Percentiles rank a stretch among this genome's conserved stretches.
These are phyloP conservation scores for Mobula birostris DNA, from an alignment of 2,113 vertebrate genomes.

Conservation along the genomic window DNA sequence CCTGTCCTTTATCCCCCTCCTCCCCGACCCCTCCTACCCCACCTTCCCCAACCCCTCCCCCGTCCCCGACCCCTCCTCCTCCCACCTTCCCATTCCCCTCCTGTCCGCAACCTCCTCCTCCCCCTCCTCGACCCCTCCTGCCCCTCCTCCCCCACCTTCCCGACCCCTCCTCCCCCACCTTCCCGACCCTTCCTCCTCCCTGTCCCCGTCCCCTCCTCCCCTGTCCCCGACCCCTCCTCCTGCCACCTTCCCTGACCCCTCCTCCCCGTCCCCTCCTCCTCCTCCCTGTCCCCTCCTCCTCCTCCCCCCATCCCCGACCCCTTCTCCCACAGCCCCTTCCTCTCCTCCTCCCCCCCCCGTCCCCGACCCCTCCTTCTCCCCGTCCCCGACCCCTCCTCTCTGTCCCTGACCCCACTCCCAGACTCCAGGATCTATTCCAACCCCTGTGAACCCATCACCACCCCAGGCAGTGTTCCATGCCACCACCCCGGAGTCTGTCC, in stretches of 20 bases:
- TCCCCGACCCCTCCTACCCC: slow-evolving; percentile 28
- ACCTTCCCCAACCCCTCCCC: neutral
- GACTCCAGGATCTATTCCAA: too few species aligned
- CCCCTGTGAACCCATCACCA: too few species aligned
- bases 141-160: neutral
- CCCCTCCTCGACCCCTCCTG: slow-evolving; percentile 20
- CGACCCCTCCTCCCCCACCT: slow-evolving; percentile 18
- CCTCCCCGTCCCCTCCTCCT: slow-evolving; percentile 29
- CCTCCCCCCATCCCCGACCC: neutral
- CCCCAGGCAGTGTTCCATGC: too few species aligned
- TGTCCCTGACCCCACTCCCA: too few species aligned
- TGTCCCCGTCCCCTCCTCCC: neutral
- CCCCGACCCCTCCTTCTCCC: too few species aligned
- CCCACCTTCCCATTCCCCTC: neutral
- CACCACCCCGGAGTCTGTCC: too few species aligned
- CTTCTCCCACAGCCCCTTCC: too few species aligned
- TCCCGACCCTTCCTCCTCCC: slow-evolving; percentile 37
- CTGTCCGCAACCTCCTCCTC: neutral
- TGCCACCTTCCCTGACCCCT: neutral
- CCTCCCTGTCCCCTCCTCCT: neutral
- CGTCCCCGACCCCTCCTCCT: neutral
- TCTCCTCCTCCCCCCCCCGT: too few species aligned
- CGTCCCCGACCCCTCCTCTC: too few species aligned
- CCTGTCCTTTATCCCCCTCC: too few species aligned
- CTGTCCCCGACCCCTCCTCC: neutral